These are phyloP conservation scores for Apodemia zela DNA, from an alignment of 2,888 invertebrate genomes.

Conservation along the genomic window DNA sequence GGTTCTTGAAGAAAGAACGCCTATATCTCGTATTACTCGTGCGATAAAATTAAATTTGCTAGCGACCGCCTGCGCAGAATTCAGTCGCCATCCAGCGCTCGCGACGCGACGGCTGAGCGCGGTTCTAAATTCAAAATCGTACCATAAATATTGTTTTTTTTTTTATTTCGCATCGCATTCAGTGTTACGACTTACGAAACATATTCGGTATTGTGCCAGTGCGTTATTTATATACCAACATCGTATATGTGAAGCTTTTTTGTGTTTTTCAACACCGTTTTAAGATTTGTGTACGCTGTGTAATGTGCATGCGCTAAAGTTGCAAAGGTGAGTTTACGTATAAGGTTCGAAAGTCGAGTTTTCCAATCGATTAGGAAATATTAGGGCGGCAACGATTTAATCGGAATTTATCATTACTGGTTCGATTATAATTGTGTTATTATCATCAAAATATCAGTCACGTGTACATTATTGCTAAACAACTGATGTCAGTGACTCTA, in stretches of 20 bases:
- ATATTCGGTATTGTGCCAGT: conserved; percentile 52
- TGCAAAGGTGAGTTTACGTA: conserved; percentile 50
- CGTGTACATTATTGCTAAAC: neutral
- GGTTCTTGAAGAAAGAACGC: conserved; percentile 65
- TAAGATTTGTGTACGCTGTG: conserved; percentile 40
- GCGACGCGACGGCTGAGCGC: conserved; percentile 43
- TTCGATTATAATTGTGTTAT: neutral
- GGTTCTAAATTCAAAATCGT: conserved; percentile 39
- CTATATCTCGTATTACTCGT: conserved; percentile 77
- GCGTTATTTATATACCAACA: conserved; percentile 36
- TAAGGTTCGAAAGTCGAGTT: conserved; percentile 42
- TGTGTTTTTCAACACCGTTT: conserved; percentile 40
- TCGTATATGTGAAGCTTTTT: conserved; percentile 39
- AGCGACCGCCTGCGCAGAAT: conserved; percentile 42
- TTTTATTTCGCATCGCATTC: conserved; percentile 43
- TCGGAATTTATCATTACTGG: conserved; percentile 7
- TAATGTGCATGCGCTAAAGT: conserved; percentile 49
- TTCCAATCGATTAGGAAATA: conserved; percentile 30
- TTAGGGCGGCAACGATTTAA: conserved; percentile 21
- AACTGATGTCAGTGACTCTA: neutral
- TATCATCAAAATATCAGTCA: neutral
- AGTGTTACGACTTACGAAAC: conserved; percentile 47
- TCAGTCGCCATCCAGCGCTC: conserved; percentile 44
- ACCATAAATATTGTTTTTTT: conserved; percentile 44
- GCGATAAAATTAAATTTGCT: conserved; percentile 74